These are phyloP conservation scores for Raphicerus campestris DNA, from an alignment of 2,113 vertebrate genomes.

Conservation along the genomic window DNA sequence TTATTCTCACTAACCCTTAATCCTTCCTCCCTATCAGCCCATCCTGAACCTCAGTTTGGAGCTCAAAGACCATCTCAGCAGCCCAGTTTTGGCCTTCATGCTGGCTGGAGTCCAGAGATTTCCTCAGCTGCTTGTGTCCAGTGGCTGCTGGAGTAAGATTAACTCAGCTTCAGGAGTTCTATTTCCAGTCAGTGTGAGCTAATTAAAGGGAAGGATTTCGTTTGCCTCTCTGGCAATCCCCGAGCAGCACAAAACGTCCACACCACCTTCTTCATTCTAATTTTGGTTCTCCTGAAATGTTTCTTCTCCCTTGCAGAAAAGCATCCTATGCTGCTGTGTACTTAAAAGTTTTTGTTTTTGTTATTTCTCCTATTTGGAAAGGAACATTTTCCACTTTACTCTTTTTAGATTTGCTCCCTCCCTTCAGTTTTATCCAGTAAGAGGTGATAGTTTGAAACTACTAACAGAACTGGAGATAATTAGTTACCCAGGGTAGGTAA, in stretches of 20 bases:
- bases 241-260: neutral
- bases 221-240: slow-evolving; percentile 24
- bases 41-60: neutral
- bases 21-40: neutral
- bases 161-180: neutral
- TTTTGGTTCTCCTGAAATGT: slow-evolving; percentile 9
- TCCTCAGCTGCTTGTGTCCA: neutral
- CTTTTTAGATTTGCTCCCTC: neutral
- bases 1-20: neutral
- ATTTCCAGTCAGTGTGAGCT: neutral
- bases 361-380: slow-evolving; percentile 29
- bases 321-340: neutral
- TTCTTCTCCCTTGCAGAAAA: slow-evolving; percentile 16
- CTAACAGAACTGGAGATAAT: neutral
- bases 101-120: neutral
- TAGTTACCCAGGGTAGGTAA: neutral
- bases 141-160: neutral
- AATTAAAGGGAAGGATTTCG: slow-evolving; percentile 21
- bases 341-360: slow-evolving; percentile 22
- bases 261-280: slow-evolving; percentile 22
- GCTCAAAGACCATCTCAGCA: neutral
- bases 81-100: neutral
- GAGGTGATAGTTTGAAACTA: slow-evolving; percentile 23
- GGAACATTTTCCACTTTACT: neutral
- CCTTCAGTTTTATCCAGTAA: neutral